Evolutionary conservation across 2,888 invertebrate species (phyloP).

Genomic region (Stenichneumon culpator): DNA sequence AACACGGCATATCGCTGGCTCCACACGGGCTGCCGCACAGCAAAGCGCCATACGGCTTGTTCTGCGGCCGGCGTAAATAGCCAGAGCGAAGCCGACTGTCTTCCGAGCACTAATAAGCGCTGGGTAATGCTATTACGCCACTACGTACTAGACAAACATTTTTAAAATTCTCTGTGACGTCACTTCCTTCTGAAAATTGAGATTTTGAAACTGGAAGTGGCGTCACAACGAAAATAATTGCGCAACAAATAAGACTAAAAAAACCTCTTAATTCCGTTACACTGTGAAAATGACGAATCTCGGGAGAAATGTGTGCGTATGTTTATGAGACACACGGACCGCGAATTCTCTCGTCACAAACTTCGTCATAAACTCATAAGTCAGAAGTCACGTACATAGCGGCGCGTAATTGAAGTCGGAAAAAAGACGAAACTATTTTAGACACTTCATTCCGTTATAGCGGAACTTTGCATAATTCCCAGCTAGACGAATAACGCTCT

Average conservation of each 20-base stretch:
- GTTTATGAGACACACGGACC: not conserved
- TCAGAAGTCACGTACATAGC: not conserved
- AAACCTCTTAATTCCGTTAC: not conserved
- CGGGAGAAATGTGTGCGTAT: not conserved
- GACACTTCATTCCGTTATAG: not conserved
- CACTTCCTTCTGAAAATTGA: no score
- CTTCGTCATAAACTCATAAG: not conserved
- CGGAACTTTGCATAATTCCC: not conserved
- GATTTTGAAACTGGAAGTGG: no score
- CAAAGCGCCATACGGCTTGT: no score
- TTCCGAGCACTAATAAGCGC: no score
- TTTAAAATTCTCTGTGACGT: no score
- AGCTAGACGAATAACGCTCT: not conserved
- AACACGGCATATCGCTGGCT: no score
- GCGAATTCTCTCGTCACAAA: not conserved
- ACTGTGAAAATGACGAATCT: not conserved
- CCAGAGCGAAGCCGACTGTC: no score
- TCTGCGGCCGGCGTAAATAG: no score
- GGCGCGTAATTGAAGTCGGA: not conserved
- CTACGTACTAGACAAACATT: no score
- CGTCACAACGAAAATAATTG: no score
- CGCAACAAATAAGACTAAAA: not conserved
- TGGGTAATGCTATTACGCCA: no score
- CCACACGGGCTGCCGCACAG: no score
- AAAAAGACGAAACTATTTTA: not conserved